Evolutionary conservation across 92 coral and sea anemone species (phyloP).

Genomic region (Epizoanthus scotinus): DNA sequence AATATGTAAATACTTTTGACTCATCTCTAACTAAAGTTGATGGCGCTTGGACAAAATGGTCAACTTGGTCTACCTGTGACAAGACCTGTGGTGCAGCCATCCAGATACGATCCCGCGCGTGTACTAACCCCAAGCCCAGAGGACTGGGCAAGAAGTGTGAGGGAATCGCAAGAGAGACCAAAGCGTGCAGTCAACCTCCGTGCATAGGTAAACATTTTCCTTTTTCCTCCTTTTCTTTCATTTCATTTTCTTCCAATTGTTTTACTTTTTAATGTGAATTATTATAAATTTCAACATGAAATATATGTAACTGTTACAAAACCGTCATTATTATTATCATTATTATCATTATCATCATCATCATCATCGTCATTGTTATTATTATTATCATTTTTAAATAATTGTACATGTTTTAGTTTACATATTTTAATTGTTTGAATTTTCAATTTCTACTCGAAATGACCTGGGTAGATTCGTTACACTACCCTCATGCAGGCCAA

Average conservation of each 20-base stretch:
- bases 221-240: neutral
- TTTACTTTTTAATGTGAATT: too few species aligned
- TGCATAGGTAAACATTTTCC: slow-evolving; percentile 7
- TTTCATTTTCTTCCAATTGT: too few species aligned
- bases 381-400: too few species aligned
- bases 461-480: too few species aligned
- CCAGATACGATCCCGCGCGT: slow-evolving; percentile 31
- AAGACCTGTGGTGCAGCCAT: slow-evolving; percentile 38
- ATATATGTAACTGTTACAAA: too few species aligned
- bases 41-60: slow-evolving; percentile 41
- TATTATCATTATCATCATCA: too few species aligned
- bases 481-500: too few species aligned
- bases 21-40: slow-evolving; percentile 13
- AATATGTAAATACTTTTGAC: neutral
- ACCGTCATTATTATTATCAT: too few species aligned
- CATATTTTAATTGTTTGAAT: neutral
- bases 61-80: slow-evolving; percentile 25
- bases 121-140: slow-evolving; percentile 38
- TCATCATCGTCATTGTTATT: too few species aligned
- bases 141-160: slow-evolving; percentile 34
- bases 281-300: too few species aligned
- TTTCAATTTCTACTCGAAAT: too few species aligned
- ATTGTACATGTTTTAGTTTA: neutral
- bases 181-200: slow-evolving; percentile 25
- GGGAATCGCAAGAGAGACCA: slow-evolving; percentile 25